Base-by-base conservation (phyloP, 1,140 invertebrate species). In the Galleria mellonella region DNA sequence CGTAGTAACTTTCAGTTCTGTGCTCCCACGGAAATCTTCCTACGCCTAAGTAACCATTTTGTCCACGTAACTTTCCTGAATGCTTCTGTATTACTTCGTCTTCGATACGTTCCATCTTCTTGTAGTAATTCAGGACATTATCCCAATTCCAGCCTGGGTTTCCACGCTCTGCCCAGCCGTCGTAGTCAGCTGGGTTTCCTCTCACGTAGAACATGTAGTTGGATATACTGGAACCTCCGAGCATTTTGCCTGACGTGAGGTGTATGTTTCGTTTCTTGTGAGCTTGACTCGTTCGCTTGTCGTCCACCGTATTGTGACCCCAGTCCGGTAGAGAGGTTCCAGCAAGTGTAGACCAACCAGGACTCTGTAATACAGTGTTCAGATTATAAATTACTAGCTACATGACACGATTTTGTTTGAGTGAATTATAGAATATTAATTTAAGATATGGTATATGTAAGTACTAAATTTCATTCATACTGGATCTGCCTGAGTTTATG, bases 151-250 rank as follows among this genome's bases (percentile, higher is more conserved):
- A 98, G 1, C 94, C 92, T 0, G 88, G 71, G 64, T 96, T 94
- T 0, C 96, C 96, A 9, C 91, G 45, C 13, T 89, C 84, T 32
- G 93, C 93, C 97, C 97, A 98, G 9, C 90, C 76, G 59, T 98
- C 93, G 61, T 96, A 98, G 64, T 98, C 96, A 8, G 88, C 73
- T 48, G 81, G 89, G 73, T 91, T 88, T 27, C 92, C 96, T 49
- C 96, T 85, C 0, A 96, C 94, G 71, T 98, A 97, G 0, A 96
- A 88, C 97, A 98, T 97, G 55, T 96, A 97, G 67, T 98, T 98
- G 0, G 97, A 83, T 0, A 94, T 92, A 15, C 92, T 94, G 0
- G 93, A 95, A 0, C 97, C 96, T 2, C 96, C 96, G 0, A 96
- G 71, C 0, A 94, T 92, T 55, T 94, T 94, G 0, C 93, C 93